A percentile compares a stretch with the other conserved stretches of the same genome.
Evolutionary conservation across 2,888 invertebrate species (phyloP).

Genomic region (Vanessa cardui): DNA sequence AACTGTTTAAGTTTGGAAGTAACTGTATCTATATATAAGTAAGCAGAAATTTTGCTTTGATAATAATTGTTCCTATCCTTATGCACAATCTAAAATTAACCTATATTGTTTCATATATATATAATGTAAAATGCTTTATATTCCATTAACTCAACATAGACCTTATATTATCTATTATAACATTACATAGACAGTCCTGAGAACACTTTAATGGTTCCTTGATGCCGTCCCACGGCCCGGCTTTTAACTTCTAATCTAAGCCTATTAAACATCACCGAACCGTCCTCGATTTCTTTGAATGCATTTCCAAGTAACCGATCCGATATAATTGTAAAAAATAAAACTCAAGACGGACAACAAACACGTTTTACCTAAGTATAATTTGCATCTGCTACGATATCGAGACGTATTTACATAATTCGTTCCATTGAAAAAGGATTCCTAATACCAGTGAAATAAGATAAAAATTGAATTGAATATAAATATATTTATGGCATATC

Average conservation of each 20-base stretch:
- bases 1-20: not conserved
- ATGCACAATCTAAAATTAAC: not conserved
- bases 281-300: conserved; percentile 77
- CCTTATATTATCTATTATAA: not conserved
- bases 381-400: conserved; percentile 67
- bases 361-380: conserved; percentile 81
- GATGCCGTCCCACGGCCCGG: conserved; percentile 60
- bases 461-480: conserved; percentile 41
- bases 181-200: conserved; percentile 50
- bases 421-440: conserved; percentile 29
- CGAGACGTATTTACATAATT: conserved; percentile 35
- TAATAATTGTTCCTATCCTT: not conserved
- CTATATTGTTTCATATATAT: not conserved
- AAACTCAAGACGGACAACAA: conserved; percentile 76
- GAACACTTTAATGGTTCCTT: conserved; percentile 66
- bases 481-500: conserved; percentile 49
- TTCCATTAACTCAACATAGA: not conserved
- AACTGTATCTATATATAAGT: not conserved
- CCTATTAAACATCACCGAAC: conserved; percentile 79
- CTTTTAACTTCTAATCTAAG: conserved; percentile 81
- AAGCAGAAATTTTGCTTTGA: not conserved
- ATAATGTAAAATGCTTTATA: not conserved
- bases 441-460: conserved; percentile 24
- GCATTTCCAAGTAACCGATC: conserved; percentile 80
- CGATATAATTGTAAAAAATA: conserved; percentile 82